Conservation (phyloP, 2,797 vertebrate species). For the Choloepus didactylus region DNA sequence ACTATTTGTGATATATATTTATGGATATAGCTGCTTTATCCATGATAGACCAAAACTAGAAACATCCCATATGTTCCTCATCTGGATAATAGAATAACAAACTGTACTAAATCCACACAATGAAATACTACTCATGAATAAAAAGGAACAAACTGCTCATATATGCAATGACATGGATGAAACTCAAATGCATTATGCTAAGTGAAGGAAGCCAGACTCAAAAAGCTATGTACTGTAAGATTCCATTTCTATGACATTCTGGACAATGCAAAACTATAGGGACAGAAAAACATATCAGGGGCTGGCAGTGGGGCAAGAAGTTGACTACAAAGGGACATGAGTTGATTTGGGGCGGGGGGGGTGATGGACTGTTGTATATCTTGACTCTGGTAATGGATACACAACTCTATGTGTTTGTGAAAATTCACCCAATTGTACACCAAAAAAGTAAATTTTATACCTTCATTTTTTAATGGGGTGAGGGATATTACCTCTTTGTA, state of each 20-base stretch:
- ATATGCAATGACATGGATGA: too few species aligned
- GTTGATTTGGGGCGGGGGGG: not conserved
- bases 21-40: not conserved
- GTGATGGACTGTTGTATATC: accelerated
- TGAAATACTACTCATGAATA: not conserved
- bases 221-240: too few species aligned
- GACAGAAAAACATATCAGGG: not conserved
- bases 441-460: not conserved
- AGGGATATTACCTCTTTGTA: not conserved
- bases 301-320: not conserved
- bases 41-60: not conserved
- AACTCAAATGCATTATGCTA: accelerated
- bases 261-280: not conserved
- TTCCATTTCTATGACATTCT: too few species aligned
- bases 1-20: not conserved
- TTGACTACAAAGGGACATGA: accelerated
- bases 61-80: not conserved
- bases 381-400: too few species aligned
- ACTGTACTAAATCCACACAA: not conserved
- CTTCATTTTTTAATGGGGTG: not conserved
- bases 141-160: too few species aligned
- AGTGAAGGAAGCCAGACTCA: not conserved
- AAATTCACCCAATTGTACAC: not conserved
- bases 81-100: not conserved
- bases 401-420: too few species aligned